These are phyloP conservation scores for Gryllus longicercus DNA, from an alignment of 2,888 invertebrate genomes.

Conservation along the genomic window DNA sequence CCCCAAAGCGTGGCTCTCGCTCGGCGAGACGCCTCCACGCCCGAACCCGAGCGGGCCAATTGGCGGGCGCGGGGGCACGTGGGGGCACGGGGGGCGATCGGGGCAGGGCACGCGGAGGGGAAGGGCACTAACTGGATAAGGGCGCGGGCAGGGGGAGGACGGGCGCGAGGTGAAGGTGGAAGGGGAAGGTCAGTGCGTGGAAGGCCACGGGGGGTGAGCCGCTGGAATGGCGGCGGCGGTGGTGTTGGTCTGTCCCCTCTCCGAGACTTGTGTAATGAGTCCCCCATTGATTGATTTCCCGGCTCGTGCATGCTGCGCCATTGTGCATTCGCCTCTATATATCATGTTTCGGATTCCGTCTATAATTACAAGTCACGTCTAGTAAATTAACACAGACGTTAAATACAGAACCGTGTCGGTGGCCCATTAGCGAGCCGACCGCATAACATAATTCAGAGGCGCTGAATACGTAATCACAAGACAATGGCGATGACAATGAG, in stretches of 20 bases:
- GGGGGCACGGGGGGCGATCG: neutral
- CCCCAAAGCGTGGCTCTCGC: too few relatives aligned
- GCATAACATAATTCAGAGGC: constrained; percentile 17
- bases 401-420: constrained; percentile 10
- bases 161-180: neutral
- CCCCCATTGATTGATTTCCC: constrained; percentile 8
- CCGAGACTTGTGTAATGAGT: neutral
- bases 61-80: neutral
- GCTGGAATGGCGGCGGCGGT: neutral
- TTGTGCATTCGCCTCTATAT: neutral
- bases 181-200: neutral
- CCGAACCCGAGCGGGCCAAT: neutral
- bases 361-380: constrained; percentile 17
- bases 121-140: neutral
- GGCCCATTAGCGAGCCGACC: neutral
- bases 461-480: constrained; percentile 8
- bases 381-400: constrained; percentile 17
- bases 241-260: neutral
- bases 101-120: neutral
- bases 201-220: neutral
- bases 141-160: neutral
- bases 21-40: neutral
- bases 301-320: neutral
- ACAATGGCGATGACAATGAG: constrained; percentile 10
- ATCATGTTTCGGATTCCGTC: constrained; percentile 8